Conservation (phyloP, 2,113 vertebrate genomes). For the Chloropsis hardwickii region DNA sequence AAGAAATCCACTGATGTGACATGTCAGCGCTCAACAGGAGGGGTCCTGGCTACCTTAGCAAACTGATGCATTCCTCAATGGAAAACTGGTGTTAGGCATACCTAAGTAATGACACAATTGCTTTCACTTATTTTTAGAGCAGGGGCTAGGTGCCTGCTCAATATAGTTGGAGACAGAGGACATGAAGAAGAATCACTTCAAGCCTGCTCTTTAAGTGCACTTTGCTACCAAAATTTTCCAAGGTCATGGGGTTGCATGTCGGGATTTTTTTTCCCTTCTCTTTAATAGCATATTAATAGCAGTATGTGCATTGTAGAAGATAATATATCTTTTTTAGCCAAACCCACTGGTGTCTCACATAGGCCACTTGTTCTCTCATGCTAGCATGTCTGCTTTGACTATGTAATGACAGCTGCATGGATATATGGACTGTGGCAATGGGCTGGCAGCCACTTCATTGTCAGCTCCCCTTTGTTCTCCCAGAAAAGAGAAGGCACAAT, state of each 20-base stretch:
- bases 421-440: slow-evolving; percentile 71
- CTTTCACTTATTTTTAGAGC: background rate
- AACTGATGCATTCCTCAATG: background rate
- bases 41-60: slow-evolving; percentile 24
- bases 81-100: background rate
- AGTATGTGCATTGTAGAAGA: background rate
- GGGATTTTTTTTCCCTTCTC: background rate
- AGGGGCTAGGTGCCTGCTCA: background rate
- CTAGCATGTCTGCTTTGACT: slow-evolving; percentile 8
- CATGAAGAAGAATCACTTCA: background rate
- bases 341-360: background rate
- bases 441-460: slow-evolving; percentile 62
- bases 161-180: background rate
- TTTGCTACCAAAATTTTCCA: background rate
- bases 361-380: background rate
- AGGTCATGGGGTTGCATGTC: background rate
- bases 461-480: slow-evolving; percentile 68
- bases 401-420: slow-evolving; percentile 46
- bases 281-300: background rate
- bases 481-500: slow-evolving; percentile 63
- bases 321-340: background rate
- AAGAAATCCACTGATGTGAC: slow-evolving; percentile 31
- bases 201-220: background rate
- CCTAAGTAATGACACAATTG: background rate
- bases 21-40: background rate